A percentile compares a stretch with the other conserved stretches of the same genome.
Conservation (phyloP, 2,888 invertebrate genomes). For the Platynereis dumerilii region DNA sequence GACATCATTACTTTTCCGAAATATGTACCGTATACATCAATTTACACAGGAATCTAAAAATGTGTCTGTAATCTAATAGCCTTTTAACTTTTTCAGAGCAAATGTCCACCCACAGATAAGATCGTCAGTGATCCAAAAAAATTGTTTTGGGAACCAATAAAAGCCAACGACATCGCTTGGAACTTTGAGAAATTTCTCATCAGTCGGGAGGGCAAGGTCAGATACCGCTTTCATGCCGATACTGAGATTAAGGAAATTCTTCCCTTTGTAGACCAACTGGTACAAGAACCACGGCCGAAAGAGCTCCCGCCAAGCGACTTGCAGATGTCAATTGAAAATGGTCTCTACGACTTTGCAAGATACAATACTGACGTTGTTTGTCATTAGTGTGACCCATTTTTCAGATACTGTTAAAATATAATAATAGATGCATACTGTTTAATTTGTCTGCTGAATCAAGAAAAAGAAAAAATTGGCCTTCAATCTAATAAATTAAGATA, state of each 20-base stretch:
- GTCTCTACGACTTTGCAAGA: too few relatives aligned
- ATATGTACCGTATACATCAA: too few relatives aligned
- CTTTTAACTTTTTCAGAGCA: constrained; percentile 27
- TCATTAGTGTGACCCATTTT: too few relatives aligned
- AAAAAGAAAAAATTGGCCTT: too few relatives aligned
- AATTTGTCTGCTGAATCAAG: too few relatives aligned
- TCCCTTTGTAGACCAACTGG: neutral
- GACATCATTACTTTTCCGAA: too few relatives aligned
- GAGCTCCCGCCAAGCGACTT: neutral
- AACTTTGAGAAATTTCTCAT: constrained; percentile 65
- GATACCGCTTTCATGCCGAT: constrained; percentile 35
- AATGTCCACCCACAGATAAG: constrained; percentile 33
- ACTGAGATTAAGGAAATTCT: neutral
- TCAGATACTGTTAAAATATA: too few relatives aligned
- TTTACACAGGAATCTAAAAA: too few relatives aligned
- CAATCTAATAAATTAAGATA: too few relatives aligned
- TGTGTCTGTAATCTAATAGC: too few relatives aligned
- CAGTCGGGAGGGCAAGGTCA: constrained; percentile 44
- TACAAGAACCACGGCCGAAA: neutral
- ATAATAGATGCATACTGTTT: too few relatives aligned
- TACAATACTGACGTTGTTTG: too few relatives aligned
- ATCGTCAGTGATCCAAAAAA: constrained; percentile 29
- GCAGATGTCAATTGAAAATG: neutral
- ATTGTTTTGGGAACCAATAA: constrained; percentile 41
- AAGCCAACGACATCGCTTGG: constrained; percentile 61